Base-by-base conservation (phyloP, 2,113 vertebrate species). In the Rhinolophus ferrumequinum region DNA sequence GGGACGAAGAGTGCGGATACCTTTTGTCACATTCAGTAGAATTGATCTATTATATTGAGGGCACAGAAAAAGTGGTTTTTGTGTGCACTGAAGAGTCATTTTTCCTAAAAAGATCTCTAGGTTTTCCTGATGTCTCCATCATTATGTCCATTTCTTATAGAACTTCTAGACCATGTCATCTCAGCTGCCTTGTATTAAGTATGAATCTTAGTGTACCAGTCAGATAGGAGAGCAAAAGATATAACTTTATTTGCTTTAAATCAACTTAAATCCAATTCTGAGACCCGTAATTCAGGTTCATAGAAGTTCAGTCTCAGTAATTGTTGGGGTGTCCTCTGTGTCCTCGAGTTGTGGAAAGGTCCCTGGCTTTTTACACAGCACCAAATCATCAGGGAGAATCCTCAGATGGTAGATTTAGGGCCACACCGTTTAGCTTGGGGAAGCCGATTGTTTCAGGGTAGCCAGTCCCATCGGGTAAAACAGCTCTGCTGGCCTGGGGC, bases 181-280 rank as follows among this genome's bases (percentile, higher is more conserved):
- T 73, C 44, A 47, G 47, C 62, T 28, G 9, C 38, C 35, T 93
- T 54, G 19, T 38, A 14, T 15, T 2, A 4, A 81, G 19, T 79
- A 19, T 22, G 6, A 26, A 35, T 93, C 15, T 69, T n/a, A 52
- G 8, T 33, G 24, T 80, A 58, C 6, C 21, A 35, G 0, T 72
- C 73, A 76, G 10, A 62, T 44, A 62, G 67, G 35, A 58, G 47
- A 76, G 77, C 41, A 38, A 95, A 88, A 62, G 38, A 33, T 14
- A 7, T 14, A 80, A 84, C 52, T 85, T 77, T 54, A 91, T 66
- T 80, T 94, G 38, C 70, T 70, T 96, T 90, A 47, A 62, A 50
- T 92, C 77, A 80, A 14, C 66, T 92, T 35, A 75, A 38, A 75
- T 80, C 41, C 12, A 77, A 44, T 12, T 89, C 69, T 33, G 81